Evolutionary conservation across 2,113 vertebrate species (phyloP).

Genomic region (Pimephales promelas): DNA sequence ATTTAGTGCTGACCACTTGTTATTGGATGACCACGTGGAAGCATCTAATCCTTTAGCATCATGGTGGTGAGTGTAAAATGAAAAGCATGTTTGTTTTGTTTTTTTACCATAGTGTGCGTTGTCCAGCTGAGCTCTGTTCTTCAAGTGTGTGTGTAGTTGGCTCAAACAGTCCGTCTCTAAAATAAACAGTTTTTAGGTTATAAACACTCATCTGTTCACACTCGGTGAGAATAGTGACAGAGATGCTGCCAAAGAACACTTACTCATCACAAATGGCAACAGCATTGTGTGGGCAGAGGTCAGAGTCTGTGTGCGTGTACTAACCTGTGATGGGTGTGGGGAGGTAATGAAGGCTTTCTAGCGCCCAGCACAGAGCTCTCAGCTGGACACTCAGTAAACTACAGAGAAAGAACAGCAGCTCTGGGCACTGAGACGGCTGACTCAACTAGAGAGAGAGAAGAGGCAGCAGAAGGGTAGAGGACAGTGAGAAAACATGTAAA

Average conservation of each 20-base stretch:
- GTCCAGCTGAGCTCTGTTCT: conserved; percentile 71
- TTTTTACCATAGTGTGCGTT: conserved; percentile 79
- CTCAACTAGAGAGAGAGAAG: conserved; percentile 73
- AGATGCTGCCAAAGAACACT: not conserved
- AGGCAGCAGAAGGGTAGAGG: not conserved
- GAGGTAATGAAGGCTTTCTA: conserved; percentile 68
- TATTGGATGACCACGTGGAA: not conserved
- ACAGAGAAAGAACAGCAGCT: conserved; percentile 87
- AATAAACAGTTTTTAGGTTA: conserved; percentile 20
- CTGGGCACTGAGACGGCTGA: conserved; percentile 76
- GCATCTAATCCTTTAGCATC: not conserved
- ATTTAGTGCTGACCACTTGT: not conserved
- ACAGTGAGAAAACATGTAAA: conserved; percentile 14
- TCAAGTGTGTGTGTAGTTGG: conserved; percentile 77
- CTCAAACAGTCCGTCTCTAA: conserved; percentile 73
- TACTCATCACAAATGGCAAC: not conserved
- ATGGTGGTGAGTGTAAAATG: conserved; percentile 16
- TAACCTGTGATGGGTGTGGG: conserved; percentile 62
- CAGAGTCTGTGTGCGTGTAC: conserved; percentile 21
- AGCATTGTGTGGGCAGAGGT: conserved; percentile 22
- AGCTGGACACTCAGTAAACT: conserved; percentile 82
- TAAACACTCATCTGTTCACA: conserved; percentile 17
- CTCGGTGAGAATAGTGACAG: not conserved
- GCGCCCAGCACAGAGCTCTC: conserved; percentile 73
- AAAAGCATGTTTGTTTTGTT: conserved; percentile 20